Evolutionary conservation across 2,888 invertebrate genomes (phyloP).

Genomic region (Geophilus truncorum): DNA sequence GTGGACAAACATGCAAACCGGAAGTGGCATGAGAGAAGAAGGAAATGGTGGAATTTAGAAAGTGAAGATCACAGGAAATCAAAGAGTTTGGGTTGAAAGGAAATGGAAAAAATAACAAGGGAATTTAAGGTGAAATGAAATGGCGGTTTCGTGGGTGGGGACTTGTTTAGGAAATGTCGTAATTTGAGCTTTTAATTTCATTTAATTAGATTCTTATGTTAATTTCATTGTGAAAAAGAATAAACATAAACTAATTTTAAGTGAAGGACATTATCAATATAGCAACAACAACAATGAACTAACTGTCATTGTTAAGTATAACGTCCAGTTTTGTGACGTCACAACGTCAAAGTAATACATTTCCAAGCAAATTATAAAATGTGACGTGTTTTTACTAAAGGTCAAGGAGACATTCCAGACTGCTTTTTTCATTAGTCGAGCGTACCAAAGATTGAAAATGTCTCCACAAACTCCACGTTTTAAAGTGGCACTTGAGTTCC

Average conservation of each 20-base stretch:
- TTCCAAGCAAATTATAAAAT: neutral
- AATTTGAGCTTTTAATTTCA: neutral
- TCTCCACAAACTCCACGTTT: neutral
- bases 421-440: neutral
- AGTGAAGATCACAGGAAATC: constrained; percentile 10
- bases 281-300: too few relatives aligned
- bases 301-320: too few relatives aligned
- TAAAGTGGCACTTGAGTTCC: neutral
- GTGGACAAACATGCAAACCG: constrained; percentile 8
- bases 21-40: neutral
- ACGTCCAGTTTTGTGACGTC: too few relatives aligned
- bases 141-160: neutral
- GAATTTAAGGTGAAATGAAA: neutral
- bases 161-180: neutral
- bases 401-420: neutral
- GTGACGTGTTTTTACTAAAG: neutral
- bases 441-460: neutral
- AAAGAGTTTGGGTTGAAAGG: neutral
- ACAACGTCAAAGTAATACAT: too few relatives aligned
- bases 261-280: too few relatives aligned
- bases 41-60: constrained; percentile 8
- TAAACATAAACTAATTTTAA: too few relatives aligned
- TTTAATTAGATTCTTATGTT: neutral
- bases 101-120: constrained; percentile 2
- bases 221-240: neutral